These are phyloP conservation scores for Cheilosia variabilis DNA, from an alignment of 2,888 invertebrate species.

Conservation along the genomic window DNA sequence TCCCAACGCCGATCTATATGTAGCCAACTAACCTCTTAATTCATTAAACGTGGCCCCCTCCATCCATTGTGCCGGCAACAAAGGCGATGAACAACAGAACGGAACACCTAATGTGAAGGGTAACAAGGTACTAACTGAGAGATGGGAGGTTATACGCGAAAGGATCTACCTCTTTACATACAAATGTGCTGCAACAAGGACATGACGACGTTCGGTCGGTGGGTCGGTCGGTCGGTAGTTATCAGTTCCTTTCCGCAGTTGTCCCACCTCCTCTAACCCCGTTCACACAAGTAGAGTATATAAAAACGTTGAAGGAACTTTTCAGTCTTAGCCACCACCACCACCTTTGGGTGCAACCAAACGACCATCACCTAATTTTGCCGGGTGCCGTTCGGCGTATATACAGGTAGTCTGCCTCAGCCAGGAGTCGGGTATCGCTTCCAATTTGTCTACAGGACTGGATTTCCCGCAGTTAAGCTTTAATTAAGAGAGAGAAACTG, in stretches of 20 bases:
- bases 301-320: constrained; percentile 48
- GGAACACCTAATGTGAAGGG: constrained; percentile 73
- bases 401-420: constrained; percentile 28
- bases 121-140: constrained; percentile 70
- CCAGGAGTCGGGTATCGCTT: constrained; percentile 44
- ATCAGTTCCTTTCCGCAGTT: constrained; percentile 56
- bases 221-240: constrained; percentile 1
- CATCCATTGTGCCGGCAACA: constrained; percentile 20
- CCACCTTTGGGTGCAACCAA: constrained; percentile 40
- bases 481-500: constrained; percentile 73
- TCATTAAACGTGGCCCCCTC: constrained; percentile 54
- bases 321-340: constrained; percentile 20
- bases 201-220: constrained; percentile 5
- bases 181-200: constrained; percentile 51
- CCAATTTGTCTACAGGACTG: constrained; percentile 72
- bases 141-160: constrained; percentile 52
- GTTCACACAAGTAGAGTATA: constrained; percentile 25
- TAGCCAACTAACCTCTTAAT: constrained; percentile 70
- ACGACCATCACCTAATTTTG: constrained; percentile 63
- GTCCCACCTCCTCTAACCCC: neutral
- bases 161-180: constrained; percentile 40
- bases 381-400: constrained; percentile 15
- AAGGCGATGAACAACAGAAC: constrained; percentile 63
- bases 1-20: constrained; percentile 24
- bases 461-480: constrained; percentile 73